Conservation (phyloP, 1,140 invertebrate species). For the Rhizoglyphus robini region DNA sequence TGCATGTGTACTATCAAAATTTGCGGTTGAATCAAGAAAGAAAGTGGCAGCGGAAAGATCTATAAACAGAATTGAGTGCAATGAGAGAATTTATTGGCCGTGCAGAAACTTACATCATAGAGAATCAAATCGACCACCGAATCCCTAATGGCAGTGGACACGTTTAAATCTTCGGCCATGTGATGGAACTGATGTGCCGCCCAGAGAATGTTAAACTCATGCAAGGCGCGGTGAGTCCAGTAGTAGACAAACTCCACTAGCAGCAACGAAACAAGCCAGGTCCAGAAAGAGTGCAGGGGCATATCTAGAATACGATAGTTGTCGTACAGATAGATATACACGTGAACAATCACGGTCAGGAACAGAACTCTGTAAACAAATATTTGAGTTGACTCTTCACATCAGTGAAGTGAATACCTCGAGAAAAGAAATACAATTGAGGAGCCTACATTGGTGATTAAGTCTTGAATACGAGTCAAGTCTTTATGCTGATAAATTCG, state of each 20-base stretch:
- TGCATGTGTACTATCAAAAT: conserved; percentile 68
- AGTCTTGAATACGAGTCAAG: conserved; percentile 9
- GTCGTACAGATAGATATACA: conserved; percentile 59
- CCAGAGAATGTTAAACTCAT: conserved; percentile 72
- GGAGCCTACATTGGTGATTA: conserved; percentile 8
- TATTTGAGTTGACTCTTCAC: neutral
- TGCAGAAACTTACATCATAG: conserved; percentile 3
- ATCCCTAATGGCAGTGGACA: conserved; percentile 57
- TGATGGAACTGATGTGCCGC: conserved; percentile 90
- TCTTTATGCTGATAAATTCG: conserved; percentile 8
- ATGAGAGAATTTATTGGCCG: neutral
- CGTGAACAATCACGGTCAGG: conserved; percentile 51
- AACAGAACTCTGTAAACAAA: conserved; percentile 44
- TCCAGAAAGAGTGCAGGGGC: conserved; percentile 56
- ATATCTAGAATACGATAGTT: conserved; percentile 53
- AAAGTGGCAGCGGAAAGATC: conserved; percentile 71
- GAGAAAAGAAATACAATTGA: conserved; percentile 5
- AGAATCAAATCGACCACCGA: conserved; percentile 48
- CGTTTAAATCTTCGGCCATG: conserved; percentile 86
- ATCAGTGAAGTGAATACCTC: neutral
- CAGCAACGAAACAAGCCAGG: conserved; percentile 61
- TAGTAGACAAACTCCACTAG: conserved; percentile 78
- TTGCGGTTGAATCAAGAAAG: conserved; percentile 62
- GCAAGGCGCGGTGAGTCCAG: conserved; percentile 73
- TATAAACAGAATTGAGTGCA: conserved; percentile 31